Evolutionary conservation across 2,797 vertebrate genomes (phyloP).

Genomic region (Xenops minutus): DNA sequence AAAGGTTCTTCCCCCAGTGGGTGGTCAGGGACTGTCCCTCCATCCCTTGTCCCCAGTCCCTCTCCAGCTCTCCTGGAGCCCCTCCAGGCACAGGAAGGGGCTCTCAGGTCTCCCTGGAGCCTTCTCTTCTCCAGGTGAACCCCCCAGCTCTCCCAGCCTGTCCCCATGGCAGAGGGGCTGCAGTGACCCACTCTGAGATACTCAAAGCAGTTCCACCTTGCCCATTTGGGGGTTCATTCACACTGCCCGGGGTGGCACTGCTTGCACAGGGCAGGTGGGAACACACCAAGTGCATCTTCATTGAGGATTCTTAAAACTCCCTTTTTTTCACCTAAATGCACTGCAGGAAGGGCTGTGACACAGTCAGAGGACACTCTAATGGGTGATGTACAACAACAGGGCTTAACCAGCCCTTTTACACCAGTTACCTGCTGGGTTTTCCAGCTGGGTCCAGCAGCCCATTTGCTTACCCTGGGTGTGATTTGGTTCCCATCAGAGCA

Average conservation of each 20-base stretch:
- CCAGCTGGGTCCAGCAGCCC: background rate
- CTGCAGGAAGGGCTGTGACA: background rate
- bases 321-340: accelerated
- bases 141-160: background rate
- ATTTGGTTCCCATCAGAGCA: background rate
- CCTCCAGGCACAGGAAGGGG: accelerated
- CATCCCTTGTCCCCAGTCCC: background rate
- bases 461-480: background rate
- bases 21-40: background rate
- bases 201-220: accelerated
- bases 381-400: background rate
- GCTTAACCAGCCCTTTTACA: background rate
- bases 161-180: background rate
- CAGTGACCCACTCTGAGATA: accelerated
- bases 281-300: background rate
- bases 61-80: background rate
- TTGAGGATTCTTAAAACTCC: background rate
- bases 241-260: accelerated
- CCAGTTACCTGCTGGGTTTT: background rate
- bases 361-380: accelerated
- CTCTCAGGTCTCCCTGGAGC: background rate
- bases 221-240: background rate
- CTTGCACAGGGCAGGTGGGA: accelerated
- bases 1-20: background rate
- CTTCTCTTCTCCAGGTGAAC: background rate